Percentiles rank a stretch among this genome's conserved stretches.
Conservation (phyloP, 2,113 vertebrate species). For the Dasyprocta punctata region DNA sequence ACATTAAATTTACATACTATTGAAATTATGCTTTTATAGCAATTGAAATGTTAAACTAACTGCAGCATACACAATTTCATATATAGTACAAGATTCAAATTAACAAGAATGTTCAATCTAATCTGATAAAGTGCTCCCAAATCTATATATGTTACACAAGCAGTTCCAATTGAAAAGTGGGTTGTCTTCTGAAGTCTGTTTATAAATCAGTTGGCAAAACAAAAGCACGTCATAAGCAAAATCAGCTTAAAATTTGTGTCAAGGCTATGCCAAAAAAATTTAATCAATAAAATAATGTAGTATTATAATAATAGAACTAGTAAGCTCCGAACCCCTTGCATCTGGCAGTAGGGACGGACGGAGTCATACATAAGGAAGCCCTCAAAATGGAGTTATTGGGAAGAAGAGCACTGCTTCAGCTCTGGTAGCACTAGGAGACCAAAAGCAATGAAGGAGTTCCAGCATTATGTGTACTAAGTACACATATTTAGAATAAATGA, state of each 20-base stretch:
- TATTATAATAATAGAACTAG: background rate
- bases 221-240: background rate
- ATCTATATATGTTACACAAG: constrained; percentile 31
- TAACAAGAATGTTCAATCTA: constrained; percentile 57
- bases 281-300: constrained; percentile 3
- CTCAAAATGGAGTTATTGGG: background rate
- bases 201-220: constrained; percentile 39
- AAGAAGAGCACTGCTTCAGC: background rate
- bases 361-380: background rate
- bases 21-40: constrained; percentile 71
- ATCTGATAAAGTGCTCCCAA: constrained; percentile 51
- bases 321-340: background rate
- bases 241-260: constrained; percentile 26
- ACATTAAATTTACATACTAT: constrained; percentile 70
- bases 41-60: constrained; percentile 72
- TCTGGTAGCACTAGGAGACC: background rate
- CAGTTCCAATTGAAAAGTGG: background rate
- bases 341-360: background rate
- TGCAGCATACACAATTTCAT: constrained; percentile 47
- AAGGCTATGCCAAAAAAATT: constrained; percentile 30
- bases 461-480: background rate
- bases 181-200: constrained; percentile 33
- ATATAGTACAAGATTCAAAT: constrained; percentile 55
- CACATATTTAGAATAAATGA: background rate
- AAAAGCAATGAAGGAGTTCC: background rate